Evolutionary conservation across 2,888 invertebrate species (phyloP).

Genomic region (Chirona hameri): DNA sequence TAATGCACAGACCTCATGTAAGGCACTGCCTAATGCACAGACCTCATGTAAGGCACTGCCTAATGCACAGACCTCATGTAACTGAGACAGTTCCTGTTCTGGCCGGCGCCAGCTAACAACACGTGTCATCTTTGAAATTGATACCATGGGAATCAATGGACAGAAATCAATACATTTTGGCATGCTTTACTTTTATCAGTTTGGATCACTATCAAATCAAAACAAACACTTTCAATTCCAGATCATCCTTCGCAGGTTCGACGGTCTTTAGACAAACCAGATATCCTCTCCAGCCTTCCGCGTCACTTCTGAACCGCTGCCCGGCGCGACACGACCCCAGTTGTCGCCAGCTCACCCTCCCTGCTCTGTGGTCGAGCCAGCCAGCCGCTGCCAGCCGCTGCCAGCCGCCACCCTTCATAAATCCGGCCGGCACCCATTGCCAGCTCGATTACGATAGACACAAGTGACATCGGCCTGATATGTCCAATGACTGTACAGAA

Average conservation of each 20-base stretch:
- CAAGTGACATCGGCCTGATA: constrained; percentile 12
- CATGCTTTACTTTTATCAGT: too few relatives aligned
- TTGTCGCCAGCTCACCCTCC: neutral
- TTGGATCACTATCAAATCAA: too few relatives aligned
- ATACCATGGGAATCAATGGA: too few relatives aligned
- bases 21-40: too few relatives aligned
- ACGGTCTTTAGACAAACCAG: neutral
- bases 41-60: too few relatives aligned
- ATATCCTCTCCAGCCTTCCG: neutral
- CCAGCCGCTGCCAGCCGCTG: neutral
- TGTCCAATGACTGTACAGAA: constrained; percentile 10
- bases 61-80: too few relatives aligned
- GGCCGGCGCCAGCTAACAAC: too few relatives aligned
- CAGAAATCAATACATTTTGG: too few relatives aligned
- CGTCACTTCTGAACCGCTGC: neutral
- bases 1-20: too few relatives aligned
- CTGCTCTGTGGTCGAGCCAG: neutral
- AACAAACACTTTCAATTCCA: too few relatives aligned
- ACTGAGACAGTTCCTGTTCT: too few relatives aligned
- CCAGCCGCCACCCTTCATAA: neutral
- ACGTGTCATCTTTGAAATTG: too few relatives aligned
- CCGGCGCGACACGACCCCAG: neutral
- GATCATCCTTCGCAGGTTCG: neutral
- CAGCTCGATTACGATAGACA: constrained; percentile 25
- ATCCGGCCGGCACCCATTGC: neutral